Evolutionary conservation across 2,113 vertebrate species (phyloP).

Genomic region (Nibea albiflora): DNA sequence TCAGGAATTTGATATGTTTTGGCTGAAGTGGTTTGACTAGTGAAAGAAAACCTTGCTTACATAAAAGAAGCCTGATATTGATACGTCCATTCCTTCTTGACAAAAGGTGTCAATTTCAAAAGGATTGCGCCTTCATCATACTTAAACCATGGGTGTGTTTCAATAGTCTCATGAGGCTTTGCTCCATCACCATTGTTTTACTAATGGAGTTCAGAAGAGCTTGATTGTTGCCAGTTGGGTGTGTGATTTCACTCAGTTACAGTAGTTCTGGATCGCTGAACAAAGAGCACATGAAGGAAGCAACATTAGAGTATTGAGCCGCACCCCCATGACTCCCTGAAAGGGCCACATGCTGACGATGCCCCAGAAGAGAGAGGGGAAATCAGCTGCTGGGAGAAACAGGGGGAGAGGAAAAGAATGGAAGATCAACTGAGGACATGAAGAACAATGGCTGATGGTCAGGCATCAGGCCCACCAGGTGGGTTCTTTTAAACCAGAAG

Average conservation of each 20-base stretch:
- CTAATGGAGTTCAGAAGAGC: slow-evolving; percentile 2
- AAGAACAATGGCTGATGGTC: slow-evolving; percentile 63
- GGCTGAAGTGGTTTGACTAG: not conserved
- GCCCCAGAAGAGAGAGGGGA: slow-evolving; percentile 44
- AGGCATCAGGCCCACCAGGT: slow-evolving; percentile 70
- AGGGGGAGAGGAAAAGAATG: slow-evolving; percentile 4
- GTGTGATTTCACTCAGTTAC: slow-evolving; percentile 18
- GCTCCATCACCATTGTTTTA: slow-evolving; percentile 17
- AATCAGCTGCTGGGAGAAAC: slow-evolving; percentile 33
- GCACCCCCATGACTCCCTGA: slow-evolving; percentile 63
- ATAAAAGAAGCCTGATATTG: not conserved
- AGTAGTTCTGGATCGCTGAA: slow-evolving; percentile 20
- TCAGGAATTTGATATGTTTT: not conserved
- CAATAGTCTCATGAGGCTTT: slow-evolving; percentile 65
- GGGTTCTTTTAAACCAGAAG: slow-evolving; percentile 83
- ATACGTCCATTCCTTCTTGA: not conserved
- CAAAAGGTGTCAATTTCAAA: slow-evolving; percentile 21
- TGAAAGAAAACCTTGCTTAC: slow-evolving; percentile 5
- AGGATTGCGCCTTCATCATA: slow-evolving; percentile 67
- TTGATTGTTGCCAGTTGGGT: slow-evolving; percentile 3
- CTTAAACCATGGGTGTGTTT: slow-evolving; percentile 65
- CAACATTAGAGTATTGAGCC: slow-evolving; percentile 68
- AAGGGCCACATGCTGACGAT: slow-evolving; percentile 68
- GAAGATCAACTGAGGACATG: slow-evolving; percentile 52
- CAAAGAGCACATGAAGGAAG: slow-evolving; percentile 39